Evolutionary conservation across 1,140 invertebrate genomes (phyloP), one percentile per base, ranked within the genome.

Genomic region (Drosophila arizonae): DNA sequence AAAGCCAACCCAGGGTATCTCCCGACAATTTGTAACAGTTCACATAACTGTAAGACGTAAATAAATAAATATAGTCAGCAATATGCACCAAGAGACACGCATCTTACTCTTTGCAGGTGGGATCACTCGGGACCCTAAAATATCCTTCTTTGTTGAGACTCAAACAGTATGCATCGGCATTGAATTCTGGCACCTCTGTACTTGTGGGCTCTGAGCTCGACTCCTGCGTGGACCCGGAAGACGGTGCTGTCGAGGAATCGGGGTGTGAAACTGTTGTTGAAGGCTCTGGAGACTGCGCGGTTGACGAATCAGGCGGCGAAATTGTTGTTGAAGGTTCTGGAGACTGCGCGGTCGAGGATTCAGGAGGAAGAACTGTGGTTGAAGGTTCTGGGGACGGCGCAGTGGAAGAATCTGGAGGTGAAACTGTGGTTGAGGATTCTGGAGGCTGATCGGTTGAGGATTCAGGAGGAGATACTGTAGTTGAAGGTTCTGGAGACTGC

Each of bases 1-100:
- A 88, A 6, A 69, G 50, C 82, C 56, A 88, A 6, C 79, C 90
- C 6, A 81, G 43, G 5, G 77, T 82, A 62, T 90, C 75, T 15
- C 33, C 56, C 0, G 77, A 66, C 13, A 87, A 10, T 21, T 69
- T 60, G n/a, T 77, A 87, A 26, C 82, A 87, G 43, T 75, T 77
- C 0, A 87, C 70, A 61, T 88, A 87, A 39, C 82, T 87, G 15
- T 4, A 71, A n/a, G n/a, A 13, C n/a, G 3, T 6, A 13, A 43
- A 41, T 10, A 9, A 63, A 30, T n/a, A 10, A 36, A 2, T 30
- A 50, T n/a, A 21, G 3, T 0, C n/a, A 5, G 13, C 9, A 3
- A 33, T 51, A n/a, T 48, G 6, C 36, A 39, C 13, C 11, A 9
- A 28, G 10, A 15, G 10, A n/a, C 3, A 15, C 4, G 3, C 6